Conservation (phyloP, 2,113 vertebrate genomes). For the Charadrius vociferus region DNA sequence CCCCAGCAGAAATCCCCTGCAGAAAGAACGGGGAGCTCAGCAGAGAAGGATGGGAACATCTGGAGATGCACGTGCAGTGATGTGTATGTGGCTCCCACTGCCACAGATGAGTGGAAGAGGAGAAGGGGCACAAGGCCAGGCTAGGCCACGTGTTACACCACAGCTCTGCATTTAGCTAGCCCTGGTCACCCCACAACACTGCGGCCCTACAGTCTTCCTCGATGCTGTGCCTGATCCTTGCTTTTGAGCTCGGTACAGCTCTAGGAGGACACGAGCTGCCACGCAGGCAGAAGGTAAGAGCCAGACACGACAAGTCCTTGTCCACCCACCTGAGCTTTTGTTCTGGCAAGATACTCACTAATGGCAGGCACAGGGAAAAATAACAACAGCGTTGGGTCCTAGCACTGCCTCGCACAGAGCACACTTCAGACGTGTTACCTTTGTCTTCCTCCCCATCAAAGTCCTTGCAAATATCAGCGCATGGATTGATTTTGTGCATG, state of each 20-base stretch:
- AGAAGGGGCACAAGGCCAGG: not conserved
- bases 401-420: not conserved
- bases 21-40: not conserved
- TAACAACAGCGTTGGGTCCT: rapidly evolving
- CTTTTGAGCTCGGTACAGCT: not conserved
- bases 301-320: not conserved
- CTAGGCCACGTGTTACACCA: rapidly evolving
- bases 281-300: not conserved
- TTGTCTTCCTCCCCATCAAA: not conserved
- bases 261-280: not conserved
- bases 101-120: not conserved
- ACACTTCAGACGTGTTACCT: not conserved
- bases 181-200: not conserved
- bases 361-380: not conserved
- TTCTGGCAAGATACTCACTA: not conserved
- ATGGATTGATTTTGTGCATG: not conserved
- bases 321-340: not conserved
- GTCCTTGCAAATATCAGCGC: not conserved
- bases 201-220: not conserved
- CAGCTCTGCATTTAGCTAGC: not conserved
- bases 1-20: not conserved
- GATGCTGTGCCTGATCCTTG: not conserved
- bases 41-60: not conserved
- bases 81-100: not conserved
- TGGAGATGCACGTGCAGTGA: not conserved